phyloP scores from a whole-genome alignment of 2,797 vertebrate species.

The Anisognathus igniventris region DNA sequence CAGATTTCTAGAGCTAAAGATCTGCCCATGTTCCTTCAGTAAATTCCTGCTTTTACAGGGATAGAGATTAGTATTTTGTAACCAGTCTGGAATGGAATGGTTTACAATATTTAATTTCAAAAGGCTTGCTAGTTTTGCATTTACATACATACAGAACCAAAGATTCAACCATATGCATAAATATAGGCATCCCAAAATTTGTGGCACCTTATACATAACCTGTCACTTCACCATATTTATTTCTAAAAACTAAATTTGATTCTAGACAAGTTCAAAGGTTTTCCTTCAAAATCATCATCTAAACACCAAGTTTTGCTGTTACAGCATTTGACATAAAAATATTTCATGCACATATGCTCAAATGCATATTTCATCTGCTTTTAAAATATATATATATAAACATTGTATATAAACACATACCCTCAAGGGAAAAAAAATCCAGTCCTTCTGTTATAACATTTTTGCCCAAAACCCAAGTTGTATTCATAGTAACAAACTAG shows the following conservation, averaged over 20 bases:
- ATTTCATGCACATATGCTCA: not conserved
- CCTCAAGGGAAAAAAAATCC: not conserved
- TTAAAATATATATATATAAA: not conserved
- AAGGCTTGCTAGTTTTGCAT: not conserved
- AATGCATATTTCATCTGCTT: not conserved
- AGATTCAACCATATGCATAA: not conserved
- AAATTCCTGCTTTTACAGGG: conserved; percentile 50
- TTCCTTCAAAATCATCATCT: not conserved
- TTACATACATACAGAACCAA: not conserved
- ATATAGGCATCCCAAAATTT: not conserved
- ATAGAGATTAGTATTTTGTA: conserved; percentile 1
- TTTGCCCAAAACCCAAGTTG: not conserved
- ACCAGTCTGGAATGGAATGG: not conserved
- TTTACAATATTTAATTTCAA: not conserved
- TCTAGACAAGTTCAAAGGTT: not conserved
- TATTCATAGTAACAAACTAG: not conserved
- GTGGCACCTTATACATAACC: not conserved
- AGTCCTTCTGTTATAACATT: not conserved
- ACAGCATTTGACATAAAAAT: not conserved
- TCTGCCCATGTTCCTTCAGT: not conserved
- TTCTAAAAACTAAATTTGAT: not conserved
- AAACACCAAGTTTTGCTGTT: not conserved
- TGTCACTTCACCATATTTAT: not conserved
- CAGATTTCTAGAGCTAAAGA: conserved; percentile 10
- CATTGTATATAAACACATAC: accelerated